These are phyloP conservation scores for Coenonympha arcania DNA, from an alignment of 2,888 invertebrate genomes.

Conservation along the genomic window DNA sequence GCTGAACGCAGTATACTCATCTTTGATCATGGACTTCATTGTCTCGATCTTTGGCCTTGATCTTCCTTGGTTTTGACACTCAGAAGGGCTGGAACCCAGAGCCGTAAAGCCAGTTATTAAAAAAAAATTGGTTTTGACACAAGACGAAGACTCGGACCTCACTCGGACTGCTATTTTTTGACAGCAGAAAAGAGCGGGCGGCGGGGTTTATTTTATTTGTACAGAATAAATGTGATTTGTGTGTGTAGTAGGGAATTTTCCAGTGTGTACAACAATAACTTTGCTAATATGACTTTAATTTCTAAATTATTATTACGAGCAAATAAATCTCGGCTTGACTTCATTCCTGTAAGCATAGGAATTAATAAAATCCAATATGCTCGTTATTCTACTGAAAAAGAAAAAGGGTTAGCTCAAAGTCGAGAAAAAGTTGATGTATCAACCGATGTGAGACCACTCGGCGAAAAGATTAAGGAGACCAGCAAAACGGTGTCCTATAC, in stretches of 20 bases:
- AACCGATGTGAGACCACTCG: constrained; percentile 77
- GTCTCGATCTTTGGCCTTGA: too few species aligned
- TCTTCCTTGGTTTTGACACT: too few species aligned
- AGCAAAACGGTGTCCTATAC: constrained; percentile 91
- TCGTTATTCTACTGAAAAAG: constrained; percentile 45
- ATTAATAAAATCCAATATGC: constrained; percentile 36
- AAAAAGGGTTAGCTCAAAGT: constrained; percentile 51
- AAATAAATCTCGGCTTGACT: constrained; percentile 37
- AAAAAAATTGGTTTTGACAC: too few species aligned
- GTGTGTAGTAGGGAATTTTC: constrained; percentile 10
- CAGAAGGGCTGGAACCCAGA: too few species aligned
- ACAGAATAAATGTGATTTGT: too few species aligned
- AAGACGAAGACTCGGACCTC: too few species aligned
- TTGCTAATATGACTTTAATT: constrained; percentile 49
- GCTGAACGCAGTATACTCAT: too few species aligned
- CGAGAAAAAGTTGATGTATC: constrained; percentile 60
- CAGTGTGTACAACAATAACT: neutral
- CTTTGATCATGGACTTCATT: too few species aligned
- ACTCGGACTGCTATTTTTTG: too few species aligned
- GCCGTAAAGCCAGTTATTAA: too few species aligned
- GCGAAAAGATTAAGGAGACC: constrained; percentile 89
- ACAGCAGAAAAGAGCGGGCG: too few species aligned
- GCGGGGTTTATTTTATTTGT: too few species aligned
- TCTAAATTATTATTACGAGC: constrained; percentile 55
- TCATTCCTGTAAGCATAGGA: constrained; percentile 38